These are phyloP conservation scores for Dascyllus trimaculatus DNA, from an alignment of 2,113 vertebrate genomes.

Conservation along the genomic window DNA sequence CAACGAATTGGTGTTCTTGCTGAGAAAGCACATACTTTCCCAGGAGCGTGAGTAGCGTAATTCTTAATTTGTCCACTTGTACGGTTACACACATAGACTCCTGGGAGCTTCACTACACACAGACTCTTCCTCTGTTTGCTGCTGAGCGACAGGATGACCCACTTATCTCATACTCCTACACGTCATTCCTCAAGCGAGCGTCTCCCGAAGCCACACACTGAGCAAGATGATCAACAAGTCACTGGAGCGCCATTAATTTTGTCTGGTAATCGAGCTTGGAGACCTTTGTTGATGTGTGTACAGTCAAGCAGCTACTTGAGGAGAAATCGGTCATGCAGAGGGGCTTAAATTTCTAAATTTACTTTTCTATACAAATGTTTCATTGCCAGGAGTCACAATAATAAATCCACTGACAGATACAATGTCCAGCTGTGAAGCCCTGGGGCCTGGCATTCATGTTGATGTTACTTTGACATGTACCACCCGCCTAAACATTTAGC, in stretches of 20 bases:
- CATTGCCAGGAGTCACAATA: no score
- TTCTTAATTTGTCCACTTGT: background rate
- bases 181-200: background rate
- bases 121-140: background rate
- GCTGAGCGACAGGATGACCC: background rate
- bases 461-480: no score
- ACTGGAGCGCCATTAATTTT: conserved; percentile 9
- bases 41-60: background rate
- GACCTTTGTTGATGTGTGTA: background rate
- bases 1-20: background rate
- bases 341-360: background rate
- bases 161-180: conserved; percentile 11
- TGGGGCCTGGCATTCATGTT: no score
- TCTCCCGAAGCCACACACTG: background rate
- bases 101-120: background rate
- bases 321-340: background rate
- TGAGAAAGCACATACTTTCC: conserved; percentile 27
- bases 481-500: no score
- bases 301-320: background rate
- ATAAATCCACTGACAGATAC: no score
- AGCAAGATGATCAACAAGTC: conserved; percentile 5
- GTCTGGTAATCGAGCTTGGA: background rate
- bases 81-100: conserved; percentile 12
- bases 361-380: background rate
- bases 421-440: no score